Base-by-base conservation (phyloP, 1,140 invertebrate species). In the Musca domestica region DNA sequence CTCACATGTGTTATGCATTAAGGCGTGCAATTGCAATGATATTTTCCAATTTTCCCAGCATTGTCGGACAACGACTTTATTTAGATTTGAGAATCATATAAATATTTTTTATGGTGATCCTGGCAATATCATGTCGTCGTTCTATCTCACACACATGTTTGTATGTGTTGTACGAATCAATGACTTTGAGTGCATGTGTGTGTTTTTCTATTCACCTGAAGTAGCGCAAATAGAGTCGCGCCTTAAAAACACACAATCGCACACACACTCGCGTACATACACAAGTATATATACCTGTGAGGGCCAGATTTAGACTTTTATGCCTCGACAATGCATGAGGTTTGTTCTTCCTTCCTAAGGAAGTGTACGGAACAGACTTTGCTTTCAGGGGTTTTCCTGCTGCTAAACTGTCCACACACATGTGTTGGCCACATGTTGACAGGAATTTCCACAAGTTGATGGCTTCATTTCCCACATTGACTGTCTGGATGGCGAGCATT, bases 401-500 rank as follows among this genome's bases (percentile, higher is more conserved):
- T 12, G 20, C 69, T 70, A 72, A 72, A 65, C 71, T 64, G 67
- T 70, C 72, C 69, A 71, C 72, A 73, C 69, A 71, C 72, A 73
- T 73, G 72, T 73, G 72, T 70, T 67, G 64, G 56, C 68, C 72
- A 73, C 69, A 73, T 73, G 72, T 49, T 63, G 30, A 51, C 65
- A 71, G 72, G 72, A 73, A 73, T 70, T 73, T 71, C 72, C 72
- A 66, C 67, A 64, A 73, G 63, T 70, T 72, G 71, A 41, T 41
- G 34, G 34, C 34, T 41, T 41, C 34, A 41, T 41, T 41, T 41
- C 12, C 10, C 34, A 2, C 34, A 7, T 41, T 41, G 34, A 12
- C 34, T 41, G 4, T 2, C 34, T 9, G 12, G n/a, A n/a, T n/a
- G n/a, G 10, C 4, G 6, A 41, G 4, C 12, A 41, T 9, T 41